Conservation (phyloP, 2,888 invertebrate genomes). For the Aplocera efformata region DNA sequence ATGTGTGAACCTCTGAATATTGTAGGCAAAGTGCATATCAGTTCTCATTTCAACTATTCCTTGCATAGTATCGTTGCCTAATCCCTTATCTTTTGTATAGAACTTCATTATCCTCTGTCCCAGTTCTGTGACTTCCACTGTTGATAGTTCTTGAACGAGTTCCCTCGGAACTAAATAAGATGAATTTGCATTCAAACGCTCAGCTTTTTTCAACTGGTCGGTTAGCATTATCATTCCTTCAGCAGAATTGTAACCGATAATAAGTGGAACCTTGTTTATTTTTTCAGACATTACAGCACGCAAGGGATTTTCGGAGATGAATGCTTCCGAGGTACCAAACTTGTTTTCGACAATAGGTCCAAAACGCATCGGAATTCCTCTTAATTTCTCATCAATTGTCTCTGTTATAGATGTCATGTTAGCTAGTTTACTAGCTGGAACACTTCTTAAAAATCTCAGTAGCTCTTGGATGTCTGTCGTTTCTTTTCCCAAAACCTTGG, state of each 20-base stretch:
- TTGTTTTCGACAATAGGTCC: constrained; percentile 53
- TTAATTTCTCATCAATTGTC: constrained; percentile 44
- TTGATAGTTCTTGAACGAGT: constrained; percentile 35
- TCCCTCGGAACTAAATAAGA: constrained; percentile 47
- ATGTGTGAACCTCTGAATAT: constrained; percentile 45
- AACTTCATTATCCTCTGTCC: constrained; percentile 45
- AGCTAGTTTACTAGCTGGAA: constrained; percentile 43
- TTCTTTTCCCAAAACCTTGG: constrained; percentile 50
- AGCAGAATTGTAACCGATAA: constrained; percentile 52
- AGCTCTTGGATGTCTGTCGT: constrained; percentile 44
- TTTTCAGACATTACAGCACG: constrained; percentile 40
- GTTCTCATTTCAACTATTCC: constrained; percentile 41
- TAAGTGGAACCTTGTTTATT: constrained; percentile 45
- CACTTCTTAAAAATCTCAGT: constrained; percentile 40
- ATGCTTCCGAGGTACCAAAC: constrained; percentile 42
- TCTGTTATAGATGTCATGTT: constrained; percentile 40
- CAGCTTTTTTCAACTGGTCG: constrained; percentile 36
- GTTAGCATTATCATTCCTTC: constrained; percentile 48
- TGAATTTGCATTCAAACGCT: constrained; percentile 40
- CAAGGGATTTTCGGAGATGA: constrained; percentile 45
- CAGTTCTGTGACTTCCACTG: constrained; percentile 37
- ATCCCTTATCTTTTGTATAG: constrained; percentile 42
- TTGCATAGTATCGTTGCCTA: constrained; percentile 33
- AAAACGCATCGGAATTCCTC: constrained; percentile 51
- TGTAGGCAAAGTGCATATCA: constrained; percentile 47